These are phyloP conservation scores for Melangyna quadrimaculata DNA, from an alignment of 2,888 invertebrate species.

Conservation along the genomic window DNA sequence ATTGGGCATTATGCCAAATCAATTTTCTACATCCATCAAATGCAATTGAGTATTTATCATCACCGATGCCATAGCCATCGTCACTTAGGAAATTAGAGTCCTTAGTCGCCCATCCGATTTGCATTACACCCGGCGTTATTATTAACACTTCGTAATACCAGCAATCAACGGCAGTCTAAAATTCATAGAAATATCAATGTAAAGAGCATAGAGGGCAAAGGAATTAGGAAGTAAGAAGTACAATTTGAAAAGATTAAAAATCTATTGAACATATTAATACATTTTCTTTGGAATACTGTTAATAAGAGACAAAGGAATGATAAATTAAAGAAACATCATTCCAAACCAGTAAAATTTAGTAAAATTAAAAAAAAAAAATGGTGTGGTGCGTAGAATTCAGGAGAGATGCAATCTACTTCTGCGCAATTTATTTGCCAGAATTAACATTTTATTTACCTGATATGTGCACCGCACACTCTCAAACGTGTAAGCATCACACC, in stretches of 20 bases:
- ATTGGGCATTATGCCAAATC: slow-evolving; percentile 93
- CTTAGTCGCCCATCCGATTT: slow-evolving; percentile 98
- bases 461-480: slow-evolving; percentile 95
- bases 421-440: background rate
- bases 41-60: slow-evolving; percentile 93
- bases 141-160: slow-evolving; percentile 96
- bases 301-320: too few relatives aligned
- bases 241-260: too few relatives aligned
- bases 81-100: slow-evolving; percentile 95
- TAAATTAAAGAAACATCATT: too few relatives aligned
- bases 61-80: slow-evolving; percentile 97
- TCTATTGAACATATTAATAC: too few relatives aligned
- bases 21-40: slow-evolving; percentile 96
- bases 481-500: slow-evolving; percentile 95
- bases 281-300: too few relatives aligned
- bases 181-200: background rate
- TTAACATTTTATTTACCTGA: slow-evolving; percentile 84
- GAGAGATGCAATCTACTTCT: background rate
- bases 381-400: too few relatives aligned
- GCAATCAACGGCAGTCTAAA: slow-evolving; percentile 88
- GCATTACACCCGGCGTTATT: slow-evolving; percentile 96
- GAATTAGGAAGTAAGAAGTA: too few relatives aligned
- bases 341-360: too few relatives aligned
- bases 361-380: too few relatives aligned
- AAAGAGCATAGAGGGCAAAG: too few relatives aligned